phyloP scores from a whole-genome alignment of 1,140 invertebrate genomes.

The Cotesia typhae region DNA sequence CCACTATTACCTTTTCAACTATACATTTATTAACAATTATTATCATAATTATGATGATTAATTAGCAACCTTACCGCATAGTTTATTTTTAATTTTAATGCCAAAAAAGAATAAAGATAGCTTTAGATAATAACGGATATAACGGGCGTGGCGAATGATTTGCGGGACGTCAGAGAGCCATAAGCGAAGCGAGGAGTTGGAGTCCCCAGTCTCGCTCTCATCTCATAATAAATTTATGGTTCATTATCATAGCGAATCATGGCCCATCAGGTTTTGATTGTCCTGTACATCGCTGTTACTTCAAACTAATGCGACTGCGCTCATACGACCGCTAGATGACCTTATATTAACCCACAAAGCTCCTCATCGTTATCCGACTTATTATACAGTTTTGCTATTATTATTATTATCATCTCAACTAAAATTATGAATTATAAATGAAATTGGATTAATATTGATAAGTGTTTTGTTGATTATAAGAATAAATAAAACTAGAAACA shows the following conservation, averaged over 20 bases:
- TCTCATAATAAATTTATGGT: conserved; percentile 65
- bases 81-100: background rate
- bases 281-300: conserved; percentile 63
- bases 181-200: conserved; percentile 60
- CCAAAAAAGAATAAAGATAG: background rate
- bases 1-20: too few species aligned
- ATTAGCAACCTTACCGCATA: background rate
- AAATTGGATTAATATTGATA: too few species aligned
- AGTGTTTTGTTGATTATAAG: background rate
- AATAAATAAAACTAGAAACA: background rate
- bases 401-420: background rate
- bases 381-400: background rate
- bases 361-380: conserved; percentile 5
- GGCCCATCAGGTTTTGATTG: conserved; percentile 67
- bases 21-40: too few species aligned
- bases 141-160: conserved; percentile 6
- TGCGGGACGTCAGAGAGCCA: conserved; percentile 38
- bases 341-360: conserved; percentile 19
- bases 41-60: too few species aligned
- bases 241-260: conserved; percentile 68
- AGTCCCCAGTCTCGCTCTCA: conserved; percentile 60
- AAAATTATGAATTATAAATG: too few species aligned
- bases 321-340: conserved; percentile 53
- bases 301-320: conserved; percentile 64
- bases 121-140: background rate